phyloP scores from a whole-genome alignment of 2,113 vertebrate genomes.

The Amblyornis subalaris region DNA sequence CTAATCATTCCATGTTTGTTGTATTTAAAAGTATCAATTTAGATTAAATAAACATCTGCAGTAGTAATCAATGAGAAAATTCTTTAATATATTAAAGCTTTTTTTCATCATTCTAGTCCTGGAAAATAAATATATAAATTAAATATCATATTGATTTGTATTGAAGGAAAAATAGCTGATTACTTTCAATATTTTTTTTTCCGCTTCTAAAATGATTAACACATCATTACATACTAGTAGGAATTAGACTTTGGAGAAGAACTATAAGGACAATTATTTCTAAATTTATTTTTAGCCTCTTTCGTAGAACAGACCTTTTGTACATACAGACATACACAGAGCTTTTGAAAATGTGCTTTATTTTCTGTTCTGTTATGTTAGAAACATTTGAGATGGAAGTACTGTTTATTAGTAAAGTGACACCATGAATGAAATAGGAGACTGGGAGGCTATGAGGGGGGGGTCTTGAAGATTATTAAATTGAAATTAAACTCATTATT shows the following conservation, averaged over 20 bases:
- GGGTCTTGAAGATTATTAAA: background rate
- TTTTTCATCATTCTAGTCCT: background rate
- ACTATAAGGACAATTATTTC: background rate
- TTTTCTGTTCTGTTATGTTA: background rate
- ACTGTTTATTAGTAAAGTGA: background rate
- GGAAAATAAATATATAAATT: background rate
- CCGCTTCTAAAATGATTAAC: background rate
- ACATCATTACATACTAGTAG: background rate
- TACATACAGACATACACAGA: background rate
- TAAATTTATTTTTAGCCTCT: background rate
- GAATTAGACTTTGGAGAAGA: background rate
- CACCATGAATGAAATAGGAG: background rate
- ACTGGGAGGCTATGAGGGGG: background rate
- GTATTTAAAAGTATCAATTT: background rate
- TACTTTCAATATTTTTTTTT: background rate
- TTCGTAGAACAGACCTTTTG: background rate
- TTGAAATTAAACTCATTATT: no score
- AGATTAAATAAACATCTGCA: background rate
- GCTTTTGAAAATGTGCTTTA: background rate
- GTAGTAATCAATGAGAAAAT: background rate
- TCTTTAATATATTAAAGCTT: background rate
- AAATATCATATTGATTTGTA: accelerated
- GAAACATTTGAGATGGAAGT: background rate
- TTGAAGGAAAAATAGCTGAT: background rate
- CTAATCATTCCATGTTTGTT: accelerated